Conservation (phyloP, 2,797 vertebrate genomes). For the Anas bahamensis region DNA sequence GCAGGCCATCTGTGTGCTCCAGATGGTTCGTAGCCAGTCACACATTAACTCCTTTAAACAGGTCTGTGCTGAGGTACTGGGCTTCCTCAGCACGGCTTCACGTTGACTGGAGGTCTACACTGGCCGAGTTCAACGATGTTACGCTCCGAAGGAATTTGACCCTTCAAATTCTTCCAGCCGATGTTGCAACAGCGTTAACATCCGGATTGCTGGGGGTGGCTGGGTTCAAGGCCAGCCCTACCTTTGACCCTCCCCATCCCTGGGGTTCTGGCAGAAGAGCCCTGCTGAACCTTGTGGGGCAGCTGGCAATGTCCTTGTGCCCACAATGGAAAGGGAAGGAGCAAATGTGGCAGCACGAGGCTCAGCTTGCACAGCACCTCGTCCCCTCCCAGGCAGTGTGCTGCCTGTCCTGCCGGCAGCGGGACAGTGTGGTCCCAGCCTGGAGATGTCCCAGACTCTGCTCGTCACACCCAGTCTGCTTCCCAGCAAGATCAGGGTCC, state of each 20-base stretch:
- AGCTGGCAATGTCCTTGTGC: background rate
- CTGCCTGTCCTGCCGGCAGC: accelerated
- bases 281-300: accelerated
- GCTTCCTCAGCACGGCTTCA: background rate
- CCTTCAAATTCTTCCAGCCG: background rate
- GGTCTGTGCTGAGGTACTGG: background rate
- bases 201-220: background rate
- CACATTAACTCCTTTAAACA: slow-evolving; percentile 36
- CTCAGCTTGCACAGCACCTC: background rate
- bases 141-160: background rate
- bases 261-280: background rate
- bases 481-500: background rate
- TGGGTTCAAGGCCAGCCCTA: background rate
- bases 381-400: background rate
- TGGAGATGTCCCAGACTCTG: background rate
- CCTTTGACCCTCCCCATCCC: background rate
- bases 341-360: background rate
- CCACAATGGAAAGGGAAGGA: background rate
- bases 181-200: slow-evolving; percentile 37
- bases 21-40: background rate
- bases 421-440: too few relatives aligned
- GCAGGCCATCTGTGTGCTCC: background rate
- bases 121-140: accelerated
- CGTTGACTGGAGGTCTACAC: background rate
- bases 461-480: background rate